Base-by-base conservation (phyloP, 2,888 invertebrate species). In the Nysson spinosus region DNA sequence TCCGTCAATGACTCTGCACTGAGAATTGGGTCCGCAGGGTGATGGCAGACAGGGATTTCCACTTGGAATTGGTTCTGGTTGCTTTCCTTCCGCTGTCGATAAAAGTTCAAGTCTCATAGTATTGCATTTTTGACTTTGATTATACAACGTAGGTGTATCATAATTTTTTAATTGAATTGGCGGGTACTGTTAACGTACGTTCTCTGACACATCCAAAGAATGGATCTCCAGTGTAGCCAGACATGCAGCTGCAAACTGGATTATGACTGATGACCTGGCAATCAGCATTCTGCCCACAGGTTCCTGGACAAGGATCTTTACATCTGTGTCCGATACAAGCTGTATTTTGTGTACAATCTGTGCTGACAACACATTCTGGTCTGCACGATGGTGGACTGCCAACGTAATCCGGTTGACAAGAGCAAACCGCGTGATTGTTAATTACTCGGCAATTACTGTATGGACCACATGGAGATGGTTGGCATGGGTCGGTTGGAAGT, bases 201-300 rank as follows among this genome's bases (percentile, higher is more conserved):
- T 92, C 91, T 70, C 88, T 88, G 32, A 90, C 83, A 83, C 95
- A 95, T 79, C 92, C 91, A 55, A 92, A 89, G 83, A 95, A 95
- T 60, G 96, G 95, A 89, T 96, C 95, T 52, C 96, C 96, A 28
- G 90, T 90, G 84, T 91, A 93, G 75, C 93, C 93, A 69, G 90
- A 88, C 47, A 91, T 90, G 86, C 96, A 96, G 84, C 93, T 93
- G 88, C 96, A 96, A 69, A 95, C 91, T 32, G 96, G 94, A 85
- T 94, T 95, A 84, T 96, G 96, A 86, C 94, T 95, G 43, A 95
- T 92, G 11, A 95, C 94, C 75, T 92, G 92, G 84, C 96, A 96
- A 72, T 93, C 90, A 1, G 96, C 94, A 87, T 94, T 93, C 61
- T 90, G 88, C 19, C 96, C 96, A 83, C 96, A 96, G n/a, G 93